phyloP scores from a whole-genome alignment of 2,113 vertebrate genomes.

The Coptodon bakossiorum region DNA sequence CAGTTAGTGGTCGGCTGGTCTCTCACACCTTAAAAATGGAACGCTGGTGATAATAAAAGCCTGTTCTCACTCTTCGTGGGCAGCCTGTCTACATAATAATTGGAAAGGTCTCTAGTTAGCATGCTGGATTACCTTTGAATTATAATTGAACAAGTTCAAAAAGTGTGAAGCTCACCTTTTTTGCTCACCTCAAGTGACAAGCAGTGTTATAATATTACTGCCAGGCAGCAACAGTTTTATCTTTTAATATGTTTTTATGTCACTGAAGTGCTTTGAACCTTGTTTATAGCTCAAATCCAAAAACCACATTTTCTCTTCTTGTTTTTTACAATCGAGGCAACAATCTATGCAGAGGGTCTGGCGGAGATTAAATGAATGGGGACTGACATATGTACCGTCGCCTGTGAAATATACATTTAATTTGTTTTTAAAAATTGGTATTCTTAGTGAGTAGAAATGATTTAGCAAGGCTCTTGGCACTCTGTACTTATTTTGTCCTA shows the following conservation, averaged over 20 bases:
- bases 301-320: background rate
- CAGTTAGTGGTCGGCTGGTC: background rate
- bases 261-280: background rate
- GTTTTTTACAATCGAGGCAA: background rate
- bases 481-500: background rate
- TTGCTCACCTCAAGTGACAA: background rate
- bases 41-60: background rate
- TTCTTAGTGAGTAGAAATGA: background rate
- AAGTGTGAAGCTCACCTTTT: background rate
- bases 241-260: background rate
- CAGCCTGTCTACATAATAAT: background rate
- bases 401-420: background rate
- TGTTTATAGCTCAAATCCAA: background rate
- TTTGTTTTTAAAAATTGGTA: background rate
- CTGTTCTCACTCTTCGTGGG: background rate
- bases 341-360: background rate
- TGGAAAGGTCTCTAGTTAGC: background rate
- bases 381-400: background rate
- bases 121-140: background rate
- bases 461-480: background rate
- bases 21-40: background rate
- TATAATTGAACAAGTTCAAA: background rate
- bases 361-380: background rate
- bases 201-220: background rate
- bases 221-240: background rate